A percentile compares a stretch with the other conserved stretches of the same genome.
Evolutionary conservation across 2,113 vertebrate species (phyloP).

Genomic region (Typhlomys cinereus): DNA sequence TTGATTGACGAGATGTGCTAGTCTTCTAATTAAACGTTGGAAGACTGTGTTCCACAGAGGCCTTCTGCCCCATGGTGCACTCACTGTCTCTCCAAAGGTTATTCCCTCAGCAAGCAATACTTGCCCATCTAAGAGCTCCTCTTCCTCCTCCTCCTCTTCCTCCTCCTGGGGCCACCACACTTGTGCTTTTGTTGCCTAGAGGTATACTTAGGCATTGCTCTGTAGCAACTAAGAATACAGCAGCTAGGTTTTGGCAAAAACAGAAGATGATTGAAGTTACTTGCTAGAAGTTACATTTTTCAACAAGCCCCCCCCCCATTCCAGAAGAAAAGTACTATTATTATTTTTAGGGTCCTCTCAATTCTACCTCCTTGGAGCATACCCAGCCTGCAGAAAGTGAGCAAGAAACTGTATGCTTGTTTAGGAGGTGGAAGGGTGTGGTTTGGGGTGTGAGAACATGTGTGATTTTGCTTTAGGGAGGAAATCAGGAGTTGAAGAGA

Average conservation of each 20-base stretch:
- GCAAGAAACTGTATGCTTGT: neutral
- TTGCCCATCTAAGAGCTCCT: neutral
- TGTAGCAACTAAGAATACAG: neutral
- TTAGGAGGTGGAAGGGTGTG: neutral
- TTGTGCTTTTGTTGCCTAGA: neutral
- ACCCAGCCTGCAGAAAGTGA: neutral
- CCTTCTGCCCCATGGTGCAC: neutral
- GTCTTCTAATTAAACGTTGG: neutral
- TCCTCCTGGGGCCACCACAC: neutral
- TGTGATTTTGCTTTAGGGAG: conserved; percentile 32
- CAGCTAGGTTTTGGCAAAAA: neutral
- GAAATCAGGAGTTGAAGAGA: conserved; percentile 1
- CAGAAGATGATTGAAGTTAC: neutral
- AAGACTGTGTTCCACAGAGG: neutral
- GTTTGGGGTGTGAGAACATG: neutral
- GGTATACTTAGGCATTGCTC: neutral
- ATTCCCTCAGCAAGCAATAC: neutral
- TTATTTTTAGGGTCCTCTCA: neutral
- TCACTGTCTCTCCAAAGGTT: neutral
- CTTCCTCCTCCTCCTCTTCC: neutral
- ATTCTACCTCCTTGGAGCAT: neutral
- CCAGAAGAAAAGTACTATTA: neutral
- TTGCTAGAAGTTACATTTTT: conserved; percentile 36
- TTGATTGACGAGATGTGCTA: neutral
- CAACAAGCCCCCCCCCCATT: neutral